Base-by-base conservation (phyloP, 2,888 invertebrate species). In the Palloptera scutellata region DNA sequence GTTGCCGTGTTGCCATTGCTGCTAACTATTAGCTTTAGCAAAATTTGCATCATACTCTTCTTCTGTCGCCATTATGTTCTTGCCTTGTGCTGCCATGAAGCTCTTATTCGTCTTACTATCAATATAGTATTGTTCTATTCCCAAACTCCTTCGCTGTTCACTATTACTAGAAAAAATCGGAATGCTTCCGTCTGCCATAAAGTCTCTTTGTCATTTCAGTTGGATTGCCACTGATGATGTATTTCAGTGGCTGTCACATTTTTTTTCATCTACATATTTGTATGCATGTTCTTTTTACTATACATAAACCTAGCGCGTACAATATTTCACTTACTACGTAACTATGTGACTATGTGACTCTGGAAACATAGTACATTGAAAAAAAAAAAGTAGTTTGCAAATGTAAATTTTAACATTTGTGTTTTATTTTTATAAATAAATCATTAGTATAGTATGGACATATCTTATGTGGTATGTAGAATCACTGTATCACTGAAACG, bases 161-260 rank as follows among this genome's bases (percentile, higher is more conserved):
- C n/a, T n/a, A n/a, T 30, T 30, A 30, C 30, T 30, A 30, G 30
- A 2, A 30, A 30, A 30, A 30, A 30, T 48, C n/a, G 10, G 45
- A 13, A 53, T 42, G 59, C 54, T 60, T 64, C 54, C 54, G 66
- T 69, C 64, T 59, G 66, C 63, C 69, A 61, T 60, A 69, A 61
- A 61, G 64, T 69, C 57, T 63, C 58, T 64, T 66, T 67, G 63
- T 64, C 64, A 63, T 63, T 66, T 64, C 61, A 43, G 61, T 61
- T 63, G 66, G 66, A 66, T 69, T 66, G 66, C 64, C 65, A 65
- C 43, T 62, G 68, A 58, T 69, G 68, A 66, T 69, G 68, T 65
- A 69, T 62, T 65, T 62, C 65, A 62, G 57, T 61, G 68, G 59
- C 61, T 69, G 65, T 62, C 68, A 69, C 48, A 64, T 51, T 61